Base-by-base conservation (phyloP, 2,888 invertebrate genomes). In the Synergus umbraculus region DNA sequence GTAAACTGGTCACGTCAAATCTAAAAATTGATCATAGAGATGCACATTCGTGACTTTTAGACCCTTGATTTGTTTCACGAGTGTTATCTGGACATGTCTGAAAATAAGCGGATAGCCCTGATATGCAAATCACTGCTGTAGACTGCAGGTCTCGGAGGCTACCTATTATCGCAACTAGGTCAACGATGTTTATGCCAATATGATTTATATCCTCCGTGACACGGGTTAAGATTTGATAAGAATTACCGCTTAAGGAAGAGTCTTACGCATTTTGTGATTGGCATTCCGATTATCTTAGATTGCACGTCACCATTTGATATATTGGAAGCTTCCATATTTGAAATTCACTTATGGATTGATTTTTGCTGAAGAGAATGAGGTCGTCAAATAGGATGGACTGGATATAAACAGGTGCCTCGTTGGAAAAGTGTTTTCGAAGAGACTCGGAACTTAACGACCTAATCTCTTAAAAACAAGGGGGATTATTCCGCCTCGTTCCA, bases 381-480 rank as follows among this genome's bases (percentile, higher is more conserved):
- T 65, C 37, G 65, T 41, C 41, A 65, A 65, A 65, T 65, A 29
- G 41, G 65, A 65, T 65, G 29, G 41, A 41, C 65, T 41, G 65
- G 15, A 29, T 37, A 41, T 65, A 69, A 69, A 69, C 69, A 69
- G 69, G 69, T 69, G 69, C 69, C 76, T 76, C 43, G 58, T 60
- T 76, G 76, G 58, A 76, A 76, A 76, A 76, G 60, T 44, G 76
- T 18, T 63, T 69, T 60, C 69, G 64, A 78, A 78, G 82, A 81
- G 81, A 77, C 81, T 78, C 65, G 79, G 79, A 79, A 79, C 80
- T 87, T 85, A 85, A 87, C 83, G 82, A 84, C 81, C 86, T 87
- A 87, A 88, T 88, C 86, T 85, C 85, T 87, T 87, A 86, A 87
- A 88, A 88, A 89, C 89, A 88, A 89, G 89, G 86, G 85, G 87